These are phyloP conservation scores for Melolontha melolontha DNA, from an alignment of 2,888 invertebrate species.

Conservation along the genomic window DNA sequence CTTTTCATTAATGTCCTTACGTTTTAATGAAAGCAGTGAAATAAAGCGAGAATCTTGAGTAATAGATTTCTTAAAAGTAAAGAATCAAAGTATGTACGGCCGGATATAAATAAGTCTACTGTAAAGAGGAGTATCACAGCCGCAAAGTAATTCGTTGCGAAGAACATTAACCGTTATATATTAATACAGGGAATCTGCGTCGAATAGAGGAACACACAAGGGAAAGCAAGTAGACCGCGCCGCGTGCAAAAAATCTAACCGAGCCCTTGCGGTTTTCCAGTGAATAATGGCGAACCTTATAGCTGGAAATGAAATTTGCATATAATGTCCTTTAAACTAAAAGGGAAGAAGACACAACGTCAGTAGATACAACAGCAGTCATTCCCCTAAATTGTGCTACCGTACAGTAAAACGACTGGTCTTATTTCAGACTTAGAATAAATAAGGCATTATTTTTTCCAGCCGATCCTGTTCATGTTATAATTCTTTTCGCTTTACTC, in stretches of 20 bases:
- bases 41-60: too few relatives aligned
- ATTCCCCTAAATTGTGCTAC: slow-evolving; percentile 25
- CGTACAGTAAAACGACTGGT: slow-evolving; percentile 13
- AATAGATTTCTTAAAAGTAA: too few relatives aligned
- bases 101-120: too few relatives aligned
- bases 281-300: slow-evolving; percentile 37
- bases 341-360: slow-evolving; percentile 27
- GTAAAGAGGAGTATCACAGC: neutral
- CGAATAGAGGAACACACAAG: slow-evolving; percentile 1
- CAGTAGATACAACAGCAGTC: slow-evolving; percentile 17
- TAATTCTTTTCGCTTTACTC: slow-evolving; percentile 21
- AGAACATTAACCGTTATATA: slow-evolving; percentile 26
- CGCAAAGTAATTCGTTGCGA: slow-evolving; percentile 4
- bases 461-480: slow-evolving; percentile 6
- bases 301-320: slow-evolving; percentile 41
- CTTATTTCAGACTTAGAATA: slow-evolving; percentile 32
- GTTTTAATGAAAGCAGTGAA: too few relatives aligned
- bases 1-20: too few relatives aligned
- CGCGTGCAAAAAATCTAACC: slow-evolving; percentile 23
- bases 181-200: slow-evolving; percentile 16
- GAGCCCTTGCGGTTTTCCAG: slow-evolving; percentile 25
- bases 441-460: slow-evolving; percentile 33
- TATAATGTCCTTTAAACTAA: slow-evolving; percentile 39
- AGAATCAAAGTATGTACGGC: too few relatives aligned
- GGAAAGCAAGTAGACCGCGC: neutral